These are phyloP conservation scores for Climacteris rufus DNA, from an alignment of 2,113 vertebrate genomes.

Conservation along the genomic window DNA sequence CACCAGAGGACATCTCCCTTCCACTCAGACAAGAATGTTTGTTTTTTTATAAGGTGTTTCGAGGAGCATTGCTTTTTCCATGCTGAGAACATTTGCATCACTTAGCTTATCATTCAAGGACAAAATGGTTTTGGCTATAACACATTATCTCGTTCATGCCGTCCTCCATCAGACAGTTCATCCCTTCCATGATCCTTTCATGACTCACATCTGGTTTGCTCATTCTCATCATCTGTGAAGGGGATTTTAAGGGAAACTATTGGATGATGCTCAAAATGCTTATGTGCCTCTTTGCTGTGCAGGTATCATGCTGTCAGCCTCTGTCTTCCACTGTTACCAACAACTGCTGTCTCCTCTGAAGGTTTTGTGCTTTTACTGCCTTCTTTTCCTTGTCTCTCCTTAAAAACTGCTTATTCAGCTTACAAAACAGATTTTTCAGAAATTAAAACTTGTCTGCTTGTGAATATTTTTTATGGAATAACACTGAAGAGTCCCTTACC, in stretches of 20 bases:
- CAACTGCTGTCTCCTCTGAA: background rate
- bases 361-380: background rate
- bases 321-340: background rate
- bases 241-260: background rate
- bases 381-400: background rate
- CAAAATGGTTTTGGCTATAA: fast-evolving
- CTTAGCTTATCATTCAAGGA: background rate
- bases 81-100: background rate
- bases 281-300: background rate
- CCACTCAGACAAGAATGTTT: background rate
- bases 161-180: background rate
- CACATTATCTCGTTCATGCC: background rate
- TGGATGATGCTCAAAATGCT: background rate
- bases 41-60: background rate
- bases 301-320: background rate
- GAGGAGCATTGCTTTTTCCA: background rate
- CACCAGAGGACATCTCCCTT: background rate
- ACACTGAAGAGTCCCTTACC: background rate
- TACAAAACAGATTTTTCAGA: background rate
- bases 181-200: background rate
- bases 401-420: background rate
- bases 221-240: background rate
- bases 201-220: background rate
- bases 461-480: background rate
- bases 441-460: background rate